Conservation (phyloP, 1,140 invertebrate species). For the Drosophila sechellia region DNA sequence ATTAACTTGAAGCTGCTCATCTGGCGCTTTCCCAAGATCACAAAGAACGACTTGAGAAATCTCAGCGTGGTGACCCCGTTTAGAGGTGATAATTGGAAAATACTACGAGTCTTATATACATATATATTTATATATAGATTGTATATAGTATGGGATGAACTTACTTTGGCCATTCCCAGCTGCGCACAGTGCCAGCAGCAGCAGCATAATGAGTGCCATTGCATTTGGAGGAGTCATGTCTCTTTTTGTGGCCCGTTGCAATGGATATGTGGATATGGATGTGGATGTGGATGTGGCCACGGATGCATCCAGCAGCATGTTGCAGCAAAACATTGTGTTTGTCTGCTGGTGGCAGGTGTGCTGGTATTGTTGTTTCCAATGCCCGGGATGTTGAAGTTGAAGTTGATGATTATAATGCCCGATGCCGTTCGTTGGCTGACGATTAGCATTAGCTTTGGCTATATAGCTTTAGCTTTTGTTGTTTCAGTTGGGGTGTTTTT, state of each 20-base stretch:
- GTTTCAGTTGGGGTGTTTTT: neutral
- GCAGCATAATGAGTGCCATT: slow-evolving; percentile 44
- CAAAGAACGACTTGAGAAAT: neutral
- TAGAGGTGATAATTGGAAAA: slow-evolving; percentile 7
- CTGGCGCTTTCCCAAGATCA: neutral
- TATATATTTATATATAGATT: neutral
- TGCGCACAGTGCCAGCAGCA: slow-evolving; percentile 59
- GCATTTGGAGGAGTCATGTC: slow-evolving; percentile 53
- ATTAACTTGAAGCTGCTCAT: neutral
- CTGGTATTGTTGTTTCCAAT: slow-evolving; percentile 4
- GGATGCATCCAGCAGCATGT: slow-evolving; percentile 30
- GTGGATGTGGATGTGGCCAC: neutral
- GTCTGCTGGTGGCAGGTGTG: slow-evolving; percentile 36
- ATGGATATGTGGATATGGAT: neutral
- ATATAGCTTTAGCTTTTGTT: neutral
- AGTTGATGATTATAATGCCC: slow-evolving; percentile 12
- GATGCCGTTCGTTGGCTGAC: slow-evolving; percentile 33
- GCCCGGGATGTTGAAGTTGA: slow-evolving; percentile 3
- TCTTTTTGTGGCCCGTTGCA: slow-evolving; percentile 20
- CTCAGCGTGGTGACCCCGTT: slow-evolving; percentile 2
- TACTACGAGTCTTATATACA: too few relatives aligned
- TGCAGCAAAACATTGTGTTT: slow-evolving; percentile 49
- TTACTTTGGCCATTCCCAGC: slow-evolving; percentile 74
- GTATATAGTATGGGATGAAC: slow-evolving; percentile 23
- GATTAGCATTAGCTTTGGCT: slow-evolving; percentile 30